Evolutionary conservation across 2,113 vertebrate species (phyloP), one percentile per base, ranked within the genome.

Genomic region (Pavo muticus): DNA sequence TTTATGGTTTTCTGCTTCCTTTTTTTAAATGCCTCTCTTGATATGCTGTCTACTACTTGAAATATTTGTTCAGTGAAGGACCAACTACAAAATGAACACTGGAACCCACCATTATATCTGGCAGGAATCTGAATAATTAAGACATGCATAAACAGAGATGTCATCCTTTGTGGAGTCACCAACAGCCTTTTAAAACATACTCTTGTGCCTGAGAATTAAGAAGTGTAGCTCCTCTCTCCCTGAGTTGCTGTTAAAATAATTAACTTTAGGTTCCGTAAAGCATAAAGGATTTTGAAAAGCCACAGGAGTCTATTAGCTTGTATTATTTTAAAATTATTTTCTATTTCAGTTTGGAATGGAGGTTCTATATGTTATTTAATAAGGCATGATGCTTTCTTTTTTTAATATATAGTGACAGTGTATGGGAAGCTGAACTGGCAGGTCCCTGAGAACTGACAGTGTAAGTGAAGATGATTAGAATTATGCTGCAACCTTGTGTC

Each of bases 271-370:
- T 57, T 61, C 52, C 56, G 16, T 91, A 81, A 69, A 90, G 96
- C 64, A 81, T 60, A 70, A 93, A 92, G 54, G 74, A 93, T 87
- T 94, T 96, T 83, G 59, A 78, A 95, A 96, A 97, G 61, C 63
- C 93, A 85, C 56, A 71, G 75, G 60, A 93, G 20, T 25, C 78
- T 90, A 87, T 95, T 96, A 91, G 16, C 69, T 83, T 87, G 42
- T 81, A 71, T 79, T 94, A 82, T 93, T 94, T 90, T 61, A 48
- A 96, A 97, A 95, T 96, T 93, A 94, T 93, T 95, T 96, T 95
- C 84, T 44, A 32, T 96, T 96, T 97, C 73, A 87, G 54, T 95
- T 97, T 91, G 73, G 47, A 45, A 77, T 76, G 54, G 74, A 4
- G 1, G n/a, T 81, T 59, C 47, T 78, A 9, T 70, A 77, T 92